Evolutionary conservation across 2,797 vertebrate genomes (phyloP).

Genomic region (Zonotrichia albicollis): DNA sequence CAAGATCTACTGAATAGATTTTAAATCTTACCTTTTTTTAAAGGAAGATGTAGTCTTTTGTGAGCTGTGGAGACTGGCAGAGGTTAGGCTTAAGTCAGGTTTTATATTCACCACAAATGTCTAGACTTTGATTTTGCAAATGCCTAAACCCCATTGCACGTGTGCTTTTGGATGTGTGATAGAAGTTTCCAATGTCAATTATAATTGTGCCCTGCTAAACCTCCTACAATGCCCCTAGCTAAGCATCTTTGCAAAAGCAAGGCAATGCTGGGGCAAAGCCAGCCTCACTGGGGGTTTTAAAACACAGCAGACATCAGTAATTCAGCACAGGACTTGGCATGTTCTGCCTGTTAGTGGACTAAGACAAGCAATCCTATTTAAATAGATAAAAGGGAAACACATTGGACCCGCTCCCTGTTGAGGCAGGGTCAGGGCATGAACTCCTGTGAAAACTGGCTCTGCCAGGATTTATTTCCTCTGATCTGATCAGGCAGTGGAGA

Average conservation of each 20-base stretch:
- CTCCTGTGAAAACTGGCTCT: constrained; percentile 10
- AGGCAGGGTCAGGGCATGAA: constrained; percentile 18
- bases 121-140: neutral
- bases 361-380: neutral
- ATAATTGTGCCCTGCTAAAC: neutral
- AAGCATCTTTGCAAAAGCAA: neutral
- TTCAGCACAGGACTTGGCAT: neutral
- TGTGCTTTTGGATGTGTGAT: neutral
- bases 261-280: neutral
- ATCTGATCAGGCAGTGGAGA: neutral
- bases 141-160: neutral
- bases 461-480: constrained; percentile 31
- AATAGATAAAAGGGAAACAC: neutral
- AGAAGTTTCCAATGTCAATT: neutral
- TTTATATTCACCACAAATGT: neutral
- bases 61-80: neutral
- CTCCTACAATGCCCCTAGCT: neutral
- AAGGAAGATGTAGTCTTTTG: neutral
- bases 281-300: neutral
- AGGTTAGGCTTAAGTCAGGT: neutral
- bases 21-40: neutral
- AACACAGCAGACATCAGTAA: neutral
- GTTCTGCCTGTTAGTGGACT: neutral
- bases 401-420: neutral
- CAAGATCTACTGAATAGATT: neutral